Conservation (phyloP, 2,113 vertebrate species). For the Coracopsis vasa region DNA sequence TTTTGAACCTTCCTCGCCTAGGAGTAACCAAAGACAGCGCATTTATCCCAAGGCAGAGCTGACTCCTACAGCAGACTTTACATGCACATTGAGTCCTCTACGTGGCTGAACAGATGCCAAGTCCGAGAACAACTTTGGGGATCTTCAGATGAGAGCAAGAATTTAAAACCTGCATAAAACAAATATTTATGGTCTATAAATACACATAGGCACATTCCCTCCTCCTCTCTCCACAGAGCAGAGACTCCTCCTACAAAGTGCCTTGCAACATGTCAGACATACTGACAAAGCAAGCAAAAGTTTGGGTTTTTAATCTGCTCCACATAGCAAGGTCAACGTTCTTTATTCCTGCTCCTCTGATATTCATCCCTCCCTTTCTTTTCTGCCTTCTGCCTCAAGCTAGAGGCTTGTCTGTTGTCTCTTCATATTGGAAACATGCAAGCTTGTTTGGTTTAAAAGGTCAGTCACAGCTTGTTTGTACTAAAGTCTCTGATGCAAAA, state of each 20-base stretch:
- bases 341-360: conserved; percentile 19
- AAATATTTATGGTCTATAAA: conserved; percentile 49
- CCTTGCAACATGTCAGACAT: conserved; percentile 19
- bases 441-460: conserved; percentile 72
- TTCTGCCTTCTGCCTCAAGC: conserved; percentile 64
- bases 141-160: not conserved
- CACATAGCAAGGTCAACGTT: not conserved
- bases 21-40: not conserved
- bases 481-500: conserved; percentile 38
- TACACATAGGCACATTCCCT: not conserved
- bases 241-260: conserved; percentile 18
- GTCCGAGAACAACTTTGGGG: not conserved
- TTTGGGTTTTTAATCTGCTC: not conserved
- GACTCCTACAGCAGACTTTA: not conserved
- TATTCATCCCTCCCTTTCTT: conserved; percentile 56
- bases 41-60: not conserved
- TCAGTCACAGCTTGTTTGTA: conserved; percentile 66
- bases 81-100: not conserved
- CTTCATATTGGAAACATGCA: conserved; percentile 58
- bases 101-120: not conserved
- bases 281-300: conserved; percentile 24
- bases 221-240: conserved; percentile 2
- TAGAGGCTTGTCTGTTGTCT: conserved; percentile 59
- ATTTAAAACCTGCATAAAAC: conserved; percentile 16
- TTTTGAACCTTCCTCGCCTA: not conserved